Evolutionary conservation across 1,140 invertebrate genomes (phyloP).

Genomic region (Macrobrachium rosenbergii): DNA sequence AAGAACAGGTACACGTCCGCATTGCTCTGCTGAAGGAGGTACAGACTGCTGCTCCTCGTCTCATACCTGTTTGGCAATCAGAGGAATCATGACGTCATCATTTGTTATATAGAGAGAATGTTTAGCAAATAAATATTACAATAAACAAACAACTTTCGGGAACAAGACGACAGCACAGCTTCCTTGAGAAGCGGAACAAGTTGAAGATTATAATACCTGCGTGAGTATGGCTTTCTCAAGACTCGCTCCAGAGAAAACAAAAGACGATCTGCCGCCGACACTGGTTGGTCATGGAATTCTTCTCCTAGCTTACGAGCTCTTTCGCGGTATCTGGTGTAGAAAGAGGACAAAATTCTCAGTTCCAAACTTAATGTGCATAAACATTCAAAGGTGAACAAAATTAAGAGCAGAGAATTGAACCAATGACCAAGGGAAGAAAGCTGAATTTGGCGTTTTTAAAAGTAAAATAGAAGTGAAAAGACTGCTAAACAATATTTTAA

Average conservation of each 20-base stretch:
- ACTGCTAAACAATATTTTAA: no score
- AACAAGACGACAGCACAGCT: not conserved
- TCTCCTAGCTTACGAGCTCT: slow-evolving; percentile 3
- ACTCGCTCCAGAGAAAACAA: slow-evolving; percentile 23
- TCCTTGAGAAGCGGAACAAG: not conserved
- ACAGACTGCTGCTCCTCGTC: not conserved
- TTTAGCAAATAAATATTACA: not conserved
- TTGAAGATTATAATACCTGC: not conserved
- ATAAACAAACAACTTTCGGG: not conserved
- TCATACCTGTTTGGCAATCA: not conserved
- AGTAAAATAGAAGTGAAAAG: no score
- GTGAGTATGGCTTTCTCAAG: slow-evolving; percentile 11
- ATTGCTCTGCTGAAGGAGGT: slow-evolving; percentile 35
- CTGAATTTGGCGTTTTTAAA: no score
- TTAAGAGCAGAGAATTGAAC: not conserved
- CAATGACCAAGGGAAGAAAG: no score
- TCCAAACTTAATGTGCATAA: no score
- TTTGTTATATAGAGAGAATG: not conserved
- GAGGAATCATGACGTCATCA: no score
- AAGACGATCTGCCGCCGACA: slow-evolving; percentile 1
- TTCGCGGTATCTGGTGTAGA: slow-evolving; percentile 12
- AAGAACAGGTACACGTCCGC: slow-evolving; percentile 44
- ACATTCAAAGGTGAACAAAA: not conserved
- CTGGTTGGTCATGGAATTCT: slow-evolving; percentile 26
- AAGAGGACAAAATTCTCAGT: not conserved